Conservation (phyloP, 2,113 vertebrate genomes). For the Archocentrus centrarchus region DNA sequence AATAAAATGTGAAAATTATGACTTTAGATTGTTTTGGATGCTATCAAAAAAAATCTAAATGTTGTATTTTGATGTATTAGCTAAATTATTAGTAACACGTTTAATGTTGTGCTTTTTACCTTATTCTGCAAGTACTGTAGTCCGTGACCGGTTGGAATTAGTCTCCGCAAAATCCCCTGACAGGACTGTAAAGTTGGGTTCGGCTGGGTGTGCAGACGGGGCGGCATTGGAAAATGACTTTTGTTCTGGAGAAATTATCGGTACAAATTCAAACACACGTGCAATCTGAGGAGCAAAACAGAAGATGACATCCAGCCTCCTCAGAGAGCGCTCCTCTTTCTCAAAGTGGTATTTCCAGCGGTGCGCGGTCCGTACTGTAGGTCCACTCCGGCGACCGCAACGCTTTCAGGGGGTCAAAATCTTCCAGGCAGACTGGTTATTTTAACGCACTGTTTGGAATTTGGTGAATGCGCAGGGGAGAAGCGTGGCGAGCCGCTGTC, state of each 20-base stretch:
- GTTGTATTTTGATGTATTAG: not conserved
- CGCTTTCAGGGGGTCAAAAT: conserved; percentile 9
- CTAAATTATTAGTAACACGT: not conserved
- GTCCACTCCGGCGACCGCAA: conserved; percentile 48
- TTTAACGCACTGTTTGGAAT: not conserved
- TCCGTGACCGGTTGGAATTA: conserved; percentile 41
- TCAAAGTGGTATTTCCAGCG: conserved; percentile 45
- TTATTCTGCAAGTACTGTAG: conserved; percentile 52
- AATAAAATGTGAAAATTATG: not conserved
- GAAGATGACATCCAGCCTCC: conserved; percentile 42
- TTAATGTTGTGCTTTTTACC: conserved; percentile 43
- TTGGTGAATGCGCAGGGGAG: not conserved
- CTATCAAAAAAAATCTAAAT: not conserved
- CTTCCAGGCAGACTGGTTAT: not conserved
- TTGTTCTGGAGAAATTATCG: not conserved
- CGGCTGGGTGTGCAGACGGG: conserved; percentile 10
- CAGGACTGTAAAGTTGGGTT: conserved; percentile 44
- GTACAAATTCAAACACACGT: conserved; percentile 14
- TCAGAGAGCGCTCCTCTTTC: not conserved
- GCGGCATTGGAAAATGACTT: conserved; percentile 33
- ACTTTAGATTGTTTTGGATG: not conserved
- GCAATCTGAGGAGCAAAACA: conserved; percentile 14
- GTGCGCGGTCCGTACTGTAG: conserved; percentile 13
- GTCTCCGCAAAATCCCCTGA: conserved; percentile 52
- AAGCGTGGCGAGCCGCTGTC: not conserved